Base-by-base conservation (phyloP, 1,140 invertebrate genomes). In the Danaus melanippus region DNA sequence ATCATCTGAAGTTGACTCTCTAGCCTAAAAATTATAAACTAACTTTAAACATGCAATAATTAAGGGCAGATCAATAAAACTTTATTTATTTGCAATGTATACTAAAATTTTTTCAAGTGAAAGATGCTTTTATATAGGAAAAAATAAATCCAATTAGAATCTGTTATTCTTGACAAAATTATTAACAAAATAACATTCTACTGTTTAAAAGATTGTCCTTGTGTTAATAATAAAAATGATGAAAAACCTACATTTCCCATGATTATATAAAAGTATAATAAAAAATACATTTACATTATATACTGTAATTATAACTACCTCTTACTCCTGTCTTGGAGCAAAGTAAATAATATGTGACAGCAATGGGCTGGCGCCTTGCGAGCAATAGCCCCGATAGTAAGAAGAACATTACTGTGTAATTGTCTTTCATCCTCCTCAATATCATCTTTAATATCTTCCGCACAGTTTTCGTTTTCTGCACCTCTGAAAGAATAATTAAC, bases 1-100 rank as follows among this genome's bases (percentile, higher is more conserved):
- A 92, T 89, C 57, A 88, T 74, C 62, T 92, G 92, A 6, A 95
- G 76, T 51, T 92, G 90, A 43, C 84, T 82, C 60, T 91, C 89
- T 10, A 95, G 82, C 58, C 90, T 89, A 17, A n/a, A 49, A 55
- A 39, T 8, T 46, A 10, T 12, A 15, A 46, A 12, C 46, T 48
- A 50, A 48, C 21, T 10, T 48, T 21, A 9, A 42, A 56, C 10
- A 56, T 10, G 46, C 11, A 9, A 1, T 46, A 46, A n/a, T 46
- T 46, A n/a, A n/a, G n/a, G 11, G n/a, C 3, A 32, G 21, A 32
- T 32, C 7, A 7, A 3, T 32, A 32, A 32, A 32, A 5, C 21
- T 7, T 32, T 7, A 4, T 32, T 32, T 32, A 32, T 32, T 32
- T 15, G 15, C 15, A 15, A 15, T 15, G 15, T 1, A 15, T 15